phyloP scores from a whole-genome alignment of 2,113 vertebrate genomes.

The Neopipo cinnamomea region DNA sequence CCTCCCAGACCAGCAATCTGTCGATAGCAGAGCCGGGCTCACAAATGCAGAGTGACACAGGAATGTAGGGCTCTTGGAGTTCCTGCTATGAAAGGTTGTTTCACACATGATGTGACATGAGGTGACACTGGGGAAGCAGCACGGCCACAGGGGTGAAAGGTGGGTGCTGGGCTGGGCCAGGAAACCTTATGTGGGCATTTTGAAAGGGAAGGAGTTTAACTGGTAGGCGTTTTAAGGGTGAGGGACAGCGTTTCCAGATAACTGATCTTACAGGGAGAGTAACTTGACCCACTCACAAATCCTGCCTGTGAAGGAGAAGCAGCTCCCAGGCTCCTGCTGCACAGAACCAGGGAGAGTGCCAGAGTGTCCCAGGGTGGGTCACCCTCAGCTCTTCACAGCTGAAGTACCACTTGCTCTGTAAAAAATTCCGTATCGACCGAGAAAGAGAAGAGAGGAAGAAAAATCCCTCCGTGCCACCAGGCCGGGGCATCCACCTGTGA shows the following conservation, averaged over 20 bases:
- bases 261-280: not conserved
- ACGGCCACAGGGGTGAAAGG: not conserved
- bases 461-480: not conserved
- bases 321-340: not conserved
- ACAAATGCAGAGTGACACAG: slow-evolving; percentile 26
- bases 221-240: not conserved
- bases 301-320: not conserved
- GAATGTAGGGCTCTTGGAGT: not conserved
- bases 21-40: not conserved
- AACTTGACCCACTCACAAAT: slow-evolving; percentile 14
- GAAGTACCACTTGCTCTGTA: not conserved
- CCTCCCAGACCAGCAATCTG: not conserved
- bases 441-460: not conserved
- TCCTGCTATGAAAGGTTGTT: not conserved
- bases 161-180: not conserved
- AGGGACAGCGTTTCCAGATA: not conserved
- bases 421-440: not conserved
- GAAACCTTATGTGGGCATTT: not conserved
- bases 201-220: not conserved
- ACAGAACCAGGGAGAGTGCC: not conserved
- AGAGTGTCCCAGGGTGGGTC: not conserved
- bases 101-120: not conserved
- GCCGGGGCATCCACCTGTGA: not conserved
- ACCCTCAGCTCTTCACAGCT: not conserved
- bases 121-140: not conserved